These are phyloP conservation scores for Danio albolineatus DNA, from an alignment of 2,797 vertebrate species.

Conservation along the genomic window DNA sequence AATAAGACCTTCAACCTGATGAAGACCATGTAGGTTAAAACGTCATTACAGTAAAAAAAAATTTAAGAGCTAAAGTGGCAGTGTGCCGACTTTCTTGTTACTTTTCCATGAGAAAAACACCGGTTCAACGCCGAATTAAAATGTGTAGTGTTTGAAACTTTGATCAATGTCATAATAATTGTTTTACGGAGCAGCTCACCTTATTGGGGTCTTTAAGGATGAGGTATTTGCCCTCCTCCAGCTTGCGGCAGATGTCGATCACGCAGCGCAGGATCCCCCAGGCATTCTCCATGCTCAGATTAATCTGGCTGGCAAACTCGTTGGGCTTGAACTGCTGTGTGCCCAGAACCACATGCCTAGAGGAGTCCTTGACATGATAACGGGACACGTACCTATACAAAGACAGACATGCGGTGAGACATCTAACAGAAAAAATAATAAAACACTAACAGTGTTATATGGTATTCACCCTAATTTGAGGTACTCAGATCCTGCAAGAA, in stretches of 20 bases:
- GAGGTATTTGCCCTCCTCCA: conserved; percentile 99
- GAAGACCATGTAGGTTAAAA: no score
- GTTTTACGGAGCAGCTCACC: conserved; percentile 69
- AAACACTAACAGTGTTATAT: background rate
- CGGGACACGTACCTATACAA: conserved; percentile 90
- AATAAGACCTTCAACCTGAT: no score
- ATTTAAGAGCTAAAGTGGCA: no score
- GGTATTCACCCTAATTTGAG: conserved; percentile 85
- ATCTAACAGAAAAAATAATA: background rate
- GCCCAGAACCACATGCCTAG: conserved; percentile 94
- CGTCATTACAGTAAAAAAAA: no score
- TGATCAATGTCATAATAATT: no score
- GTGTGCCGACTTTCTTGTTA: no score
- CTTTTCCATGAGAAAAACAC: no score
- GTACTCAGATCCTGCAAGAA: conserved; percentile 95
- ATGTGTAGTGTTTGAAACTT: no score
- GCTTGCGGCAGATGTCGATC: conserved; percentile 97
- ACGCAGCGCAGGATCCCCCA: conserved; percentile 98
- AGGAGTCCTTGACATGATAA: conserved; percentile 95
- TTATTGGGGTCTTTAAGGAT: conserved; percentile 99
- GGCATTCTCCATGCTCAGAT: conserved; percentile 98
- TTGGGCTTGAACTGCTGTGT: conserved; percentile 99
- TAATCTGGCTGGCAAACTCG: conserved; percentile 99
- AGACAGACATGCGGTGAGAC: background rate
- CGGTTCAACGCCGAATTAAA: no score